Evolutionary conservation across 2,113 vertebrate species (phyloP).

Genomic region (Calcarius ornatus): DNA sequence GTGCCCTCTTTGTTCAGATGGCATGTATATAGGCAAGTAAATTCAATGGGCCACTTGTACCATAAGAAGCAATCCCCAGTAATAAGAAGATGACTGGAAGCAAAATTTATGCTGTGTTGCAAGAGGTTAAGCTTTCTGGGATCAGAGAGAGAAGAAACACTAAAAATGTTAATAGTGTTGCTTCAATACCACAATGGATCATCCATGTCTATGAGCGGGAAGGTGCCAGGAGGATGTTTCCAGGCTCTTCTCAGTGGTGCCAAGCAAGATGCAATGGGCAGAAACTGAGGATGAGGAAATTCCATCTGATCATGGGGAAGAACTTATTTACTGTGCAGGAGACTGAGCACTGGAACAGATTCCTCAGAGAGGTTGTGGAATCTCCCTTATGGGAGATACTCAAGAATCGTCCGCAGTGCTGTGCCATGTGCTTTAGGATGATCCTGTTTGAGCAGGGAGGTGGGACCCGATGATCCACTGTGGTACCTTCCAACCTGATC

Average conservation of each 20-base stretch:
- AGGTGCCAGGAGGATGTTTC: not conserved
- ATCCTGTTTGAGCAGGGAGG: not conserved
- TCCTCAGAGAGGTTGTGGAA: fast-evolving
- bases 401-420: not conserved
- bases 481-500: not conserved
- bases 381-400: not conserved
- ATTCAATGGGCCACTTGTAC: not conserved
- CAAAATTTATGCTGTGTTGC: not conserved
- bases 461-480: not conserved
- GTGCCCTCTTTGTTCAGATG: not conserved
- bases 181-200: not conserved
- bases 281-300: not conserved
- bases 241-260: not conserved
- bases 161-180: not conserved
- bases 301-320: not conserved
- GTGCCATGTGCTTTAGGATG: not conserved
- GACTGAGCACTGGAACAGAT: not conserved
- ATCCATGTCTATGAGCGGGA: fast-evolving
- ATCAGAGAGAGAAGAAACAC: not conserved
- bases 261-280: not conserved
- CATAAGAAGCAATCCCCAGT: not conserved
- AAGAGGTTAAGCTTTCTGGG: not conserved
- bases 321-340: not conserved
- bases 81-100: not conserved
- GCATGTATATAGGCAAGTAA: not conserved